Conservation (phyloP, 2,888 invertebrate genomes). For the Xanthia togata region DNA sequence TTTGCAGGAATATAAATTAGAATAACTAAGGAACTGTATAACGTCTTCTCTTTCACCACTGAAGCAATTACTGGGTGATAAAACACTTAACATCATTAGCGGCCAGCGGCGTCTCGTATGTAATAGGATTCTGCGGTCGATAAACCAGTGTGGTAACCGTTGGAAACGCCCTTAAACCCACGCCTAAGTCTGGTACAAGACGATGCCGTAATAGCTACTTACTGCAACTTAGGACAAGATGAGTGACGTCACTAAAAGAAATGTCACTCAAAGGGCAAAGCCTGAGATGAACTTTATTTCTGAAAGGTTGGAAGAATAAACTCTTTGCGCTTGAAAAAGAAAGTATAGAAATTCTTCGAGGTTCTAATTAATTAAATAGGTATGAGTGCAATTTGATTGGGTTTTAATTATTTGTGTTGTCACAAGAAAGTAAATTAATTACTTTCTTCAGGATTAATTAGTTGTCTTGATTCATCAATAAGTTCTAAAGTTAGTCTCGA, state of each 20-base stretch:
- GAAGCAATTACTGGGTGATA: neutral
- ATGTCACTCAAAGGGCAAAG: neutral
- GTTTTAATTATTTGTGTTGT: constrained; percentile 6
- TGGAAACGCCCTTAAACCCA: neutral
- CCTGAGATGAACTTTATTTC: neutral
- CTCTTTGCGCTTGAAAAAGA: neutral
- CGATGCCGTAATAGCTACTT: neutral
- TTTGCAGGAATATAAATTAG: no score
- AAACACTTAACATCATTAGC: neutral
- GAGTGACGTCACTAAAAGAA: neutral
- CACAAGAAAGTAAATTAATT: constrained; percentile 14
- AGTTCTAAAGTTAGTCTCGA: constrained; percentile 7
- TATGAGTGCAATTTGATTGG: neutral
- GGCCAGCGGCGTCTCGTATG: neutral
- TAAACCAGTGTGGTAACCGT: neutral
- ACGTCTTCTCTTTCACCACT: neutral
- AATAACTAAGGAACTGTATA: no score
- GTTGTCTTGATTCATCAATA: neutral
- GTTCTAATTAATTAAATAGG: neutral
- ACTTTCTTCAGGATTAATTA: neutral
- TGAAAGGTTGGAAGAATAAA: neutral
- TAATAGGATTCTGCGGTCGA: neutral
- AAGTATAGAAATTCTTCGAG: no score
- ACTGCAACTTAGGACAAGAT: neutral
- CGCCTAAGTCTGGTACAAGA: neutral